These are phyloP conservation scores for Spilarctia lutea DNA, from an alignment of 2,888 invertebrate genomes.

Conservation along the genomic window DNA sequence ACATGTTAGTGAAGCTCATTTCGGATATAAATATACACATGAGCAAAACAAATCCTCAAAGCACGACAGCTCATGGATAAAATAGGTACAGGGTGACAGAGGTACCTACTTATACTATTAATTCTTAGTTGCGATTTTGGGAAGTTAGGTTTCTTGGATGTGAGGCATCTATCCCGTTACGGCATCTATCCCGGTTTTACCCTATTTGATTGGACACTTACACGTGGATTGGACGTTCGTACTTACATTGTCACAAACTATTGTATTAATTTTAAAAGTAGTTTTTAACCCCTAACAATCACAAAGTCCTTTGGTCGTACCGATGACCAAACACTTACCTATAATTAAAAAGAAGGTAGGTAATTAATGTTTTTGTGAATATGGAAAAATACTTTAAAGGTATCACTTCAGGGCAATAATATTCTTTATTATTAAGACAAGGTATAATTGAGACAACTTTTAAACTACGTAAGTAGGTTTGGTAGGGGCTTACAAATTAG, in stretches of 20 bases:
- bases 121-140: too few relatives aligned
- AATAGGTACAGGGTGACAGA: too few relatives aligned
- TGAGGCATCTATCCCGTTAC: too few relatives aligned
- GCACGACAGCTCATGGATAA: too few relatives aligned
- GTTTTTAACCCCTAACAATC: background rate
- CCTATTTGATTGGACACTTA: too few relatives aligned
- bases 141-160: too few relatives aligned
- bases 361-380: background rate
- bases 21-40: too few relatives aligned
- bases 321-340: background rate
- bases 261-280: background rate
- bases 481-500: background rate
- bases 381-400: background rate
- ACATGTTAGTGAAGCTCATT: too few relatives aligned
- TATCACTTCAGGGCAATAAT: background rate
- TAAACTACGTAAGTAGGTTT: background rate
- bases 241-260: background rate
- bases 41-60: too few relatives aligned
- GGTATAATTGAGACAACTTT: background rate
- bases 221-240: too few relatives aligned
- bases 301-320: background rate
- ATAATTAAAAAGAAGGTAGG: background rate
- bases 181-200: too few relatives aligned
- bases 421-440: background rate
- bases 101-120: too few relatives aligned